Conservation (phyloP, 2,888 invertebrate genomes). For the Muscina levida region DNA sequence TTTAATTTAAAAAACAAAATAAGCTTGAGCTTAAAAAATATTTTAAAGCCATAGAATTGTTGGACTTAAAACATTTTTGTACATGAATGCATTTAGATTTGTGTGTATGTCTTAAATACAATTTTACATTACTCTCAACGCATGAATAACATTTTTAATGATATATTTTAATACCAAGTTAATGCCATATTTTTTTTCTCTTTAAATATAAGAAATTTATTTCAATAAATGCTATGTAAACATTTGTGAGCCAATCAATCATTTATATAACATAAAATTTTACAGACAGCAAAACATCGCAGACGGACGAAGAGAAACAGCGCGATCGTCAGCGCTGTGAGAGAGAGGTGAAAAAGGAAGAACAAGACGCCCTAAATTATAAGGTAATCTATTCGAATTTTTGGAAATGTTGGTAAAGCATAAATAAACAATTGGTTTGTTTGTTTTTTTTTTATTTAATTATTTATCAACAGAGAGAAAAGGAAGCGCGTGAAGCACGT, state of each 20-base stretch:
- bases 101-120: not conserved
- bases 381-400: slow-evolving; percentile 71
- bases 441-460: not conserved
- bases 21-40: not conserved
- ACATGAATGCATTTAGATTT: not conserved
- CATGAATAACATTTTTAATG: not conserved
- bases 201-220: not conserved
- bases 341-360: slow-evolving; percentile 79
- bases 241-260: not conserved
- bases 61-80: not conserved
- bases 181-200: slow-evolving; percentile 3
- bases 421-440: not conserved
- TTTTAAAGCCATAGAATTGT: not conserved
- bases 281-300: slow-evolving; percentile 80
- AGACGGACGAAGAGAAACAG: slow-evolving; percentile 80
- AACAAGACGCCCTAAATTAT: slow-evolving; percentile 80
- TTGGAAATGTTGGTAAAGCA: no score
- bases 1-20: no score
- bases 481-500: slow-evolving; percentile 79
- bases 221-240: no score
- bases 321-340: slow-evolving; percentile 80
- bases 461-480: slow-evolving; percentile 74
- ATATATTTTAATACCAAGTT: not conserved
- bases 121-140: not conserved
- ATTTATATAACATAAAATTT: no score